Conservation (phyloP, 2,113 vertebrate species). For the Nesoenas mayeri region DNA sequence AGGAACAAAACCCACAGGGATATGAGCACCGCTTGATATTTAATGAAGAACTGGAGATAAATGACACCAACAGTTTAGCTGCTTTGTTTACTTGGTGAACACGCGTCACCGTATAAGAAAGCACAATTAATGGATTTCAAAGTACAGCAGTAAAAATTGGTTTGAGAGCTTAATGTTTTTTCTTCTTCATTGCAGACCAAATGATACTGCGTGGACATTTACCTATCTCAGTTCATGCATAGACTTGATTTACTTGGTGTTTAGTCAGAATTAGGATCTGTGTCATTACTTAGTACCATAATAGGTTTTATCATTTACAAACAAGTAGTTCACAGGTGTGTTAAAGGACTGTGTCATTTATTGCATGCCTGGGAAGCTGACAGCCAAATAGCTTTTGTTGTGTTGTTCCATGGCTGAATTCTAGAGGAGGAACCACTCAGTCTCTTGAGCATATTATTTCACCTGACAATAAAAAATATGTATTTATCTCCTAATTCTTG, state of each 20-base stretch:
- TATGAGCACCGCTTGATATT: not conserved
- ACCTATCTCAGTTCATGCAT: not conserved
- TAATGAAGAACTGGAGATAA: not conserved
- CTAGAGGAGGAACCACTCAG: not conserved
- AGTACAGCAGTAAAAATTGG: not conserved
- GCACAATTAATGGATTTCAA: not conserved
- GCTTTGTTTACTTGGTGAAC: not conserved
- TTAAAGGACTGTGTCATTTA: not conserved
- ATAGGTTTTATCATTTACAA: not conserved
- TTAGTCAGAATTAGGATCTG: not conserved
- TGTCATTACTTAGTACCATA: not conserved
- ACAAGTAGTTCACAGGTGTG: not conserved
- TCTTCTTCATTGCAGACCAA: not conserved
- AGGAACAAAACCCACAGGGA: not conserved
- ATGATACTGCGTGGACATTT: not conserved
- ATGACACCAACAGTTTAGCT: not conserved
- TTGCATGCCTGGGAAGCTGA: not conserved
- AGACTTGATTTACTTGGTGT: not conserved
- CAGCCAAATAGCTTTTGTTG: not conserved
- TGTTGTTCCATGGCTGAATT: not conserved
- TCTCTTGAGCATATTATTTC: not conserved
- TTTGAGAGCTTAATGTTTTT: not conserved
- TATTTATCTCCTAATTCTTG: not conserved
- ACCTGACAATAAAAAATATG: not conserved
- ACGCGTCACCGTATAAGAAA: not conserved